phyloP scores from a whole-genome alignment of 1,140 invertebrate genomes.

The Drosophila arizonae region DNA sequence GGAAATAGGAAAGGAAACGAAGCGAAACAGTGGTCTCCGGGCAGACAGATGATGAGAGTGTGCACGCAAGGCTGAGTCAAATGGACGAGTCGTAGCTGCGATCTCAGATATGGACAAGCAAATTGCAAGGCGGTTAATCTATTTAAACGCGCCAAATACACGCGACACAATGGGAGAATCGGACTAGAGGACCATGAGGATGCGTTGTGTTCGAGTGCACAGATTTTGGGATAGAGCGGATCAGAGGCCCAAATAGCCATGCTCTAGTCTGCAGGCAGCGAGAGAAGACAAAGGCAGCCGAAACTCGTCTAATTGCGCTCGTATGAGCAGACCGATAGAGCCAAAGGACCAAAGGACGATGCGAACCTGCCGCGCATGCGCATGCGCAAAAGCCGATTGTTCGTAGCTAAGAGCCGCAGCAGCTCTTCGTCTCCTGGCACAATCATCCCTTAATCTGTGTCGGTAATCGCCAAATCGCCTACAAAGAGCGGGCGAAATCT shows the following conservation, averaged over 20 bases:
- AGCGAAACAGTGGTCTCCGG: neutral
- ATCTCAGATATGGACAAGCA: conserved; percentile 67
- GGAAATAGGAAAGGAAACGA: conserved; percentile 1
- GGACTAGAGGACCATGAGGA: conserved; percentile 1
- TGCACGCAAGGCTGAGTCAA: conserved; percentile 37
- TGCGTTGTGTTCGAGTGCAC: conserved; percentile 71
- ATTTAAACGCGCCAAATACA: conserved; percentile 82
- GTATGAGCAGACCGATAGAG: conserved; percentile 46
- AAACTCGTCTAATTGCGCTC: conserved; percentile 80
- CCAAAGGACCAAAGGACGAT: conserved; percentile 9
- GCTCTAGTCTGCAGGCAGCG: conserved; percentile 34
- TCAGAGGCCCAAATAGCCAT: conserved; percentile 61
- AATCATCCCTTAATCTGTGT: conserved; percentile 82
- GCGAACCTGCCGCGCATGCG: conserved; percentile 55
- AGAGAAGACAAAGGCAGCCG: conserved; percentile 53
- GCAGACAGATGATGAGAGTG: conserved; percentile 6
- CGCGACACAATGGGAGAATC: conserved; percentile 67
- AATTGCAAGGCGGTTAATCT: conserved; percentile 82
- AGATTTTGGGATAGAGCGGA: conserved; percentile 80
- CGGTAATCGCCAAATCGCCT: conserved; percentile 68
- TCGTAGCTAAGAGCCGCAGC: neutral
- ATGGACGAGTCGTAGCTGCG: conserved; percentile 13
- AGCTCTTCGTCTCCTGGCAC: conserved; percentile 30
- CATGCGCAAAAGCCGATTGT: conserved; percentile 60
- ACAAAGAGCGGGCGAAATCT: conserved; percentile 74